Percentiles rank a stretch among this genome's conserved stretches.
Conservation (phyloP, 2,113 vertebrate species). For the Charadrius vociferus region DNA sequence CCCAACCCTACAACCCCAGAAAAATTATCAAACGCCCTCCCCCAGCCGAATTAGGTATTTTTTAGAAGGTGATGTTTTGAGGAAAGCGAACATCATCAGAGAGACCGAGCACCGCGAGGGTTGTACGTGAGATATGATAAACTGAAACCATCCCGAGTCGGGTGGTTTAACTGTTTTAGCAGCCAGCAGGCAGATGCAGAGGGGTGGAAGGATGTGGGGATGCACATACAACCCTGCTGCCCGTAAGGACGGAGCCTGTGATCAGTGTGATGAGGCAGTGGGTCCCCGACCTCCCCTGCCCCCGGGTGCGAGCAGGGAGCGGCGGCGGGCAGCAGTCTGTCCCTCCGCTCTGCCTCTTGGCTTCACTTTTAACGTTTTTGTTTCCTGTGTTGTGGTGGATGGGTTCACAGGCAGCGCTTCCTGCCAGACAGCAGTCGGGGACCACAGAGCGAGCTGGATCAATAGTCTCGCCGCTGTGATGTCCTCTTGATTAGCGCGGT, state of each 20-base stretch:
- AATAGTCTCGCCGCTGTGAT: background rate
- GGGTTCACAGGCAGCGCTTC: background rate
- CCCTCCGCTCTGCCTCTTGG: background rate
- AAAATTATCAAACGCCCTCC: background rate
- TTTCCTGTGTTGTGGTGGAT: background rate
- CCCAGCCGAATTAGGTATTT: background rate
- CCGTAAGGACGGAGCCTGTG: rapidly evolving
- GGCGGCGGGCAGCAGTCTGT: background rate
- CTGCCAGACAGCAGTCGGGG: background rate
- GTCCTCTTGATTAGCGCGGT: rapidly evolving
- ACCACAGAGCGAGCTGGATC: background rate
- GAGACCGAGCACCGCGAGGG: background rate
- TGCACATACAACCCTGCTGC: background rate
- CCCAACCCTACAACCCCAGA: background rate
- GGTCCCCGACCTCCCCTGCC: rapidly evolving
- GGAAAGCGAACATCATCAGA: background rate
- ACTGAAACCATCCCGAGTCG: background rate
- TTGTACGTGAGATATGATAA: rapidly evolving
- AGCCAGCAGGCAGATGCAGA: background rate
- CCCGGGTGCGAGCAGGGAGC: rapidly evolving
- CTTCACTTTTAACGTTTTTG: background rate
- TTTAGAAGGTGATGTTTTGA: background rate
- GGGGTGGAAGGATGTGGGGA: background rate
- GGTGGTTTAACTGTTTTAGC: background rate
- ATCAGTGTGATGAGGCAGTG: background rate